A percentile compares a stretch with the other conserved stretches of the same genome.
phyloP scores from a whole-genome alignment of 2,888 invertebrate genomes.

The Netelia fuscicornis region DNA sequence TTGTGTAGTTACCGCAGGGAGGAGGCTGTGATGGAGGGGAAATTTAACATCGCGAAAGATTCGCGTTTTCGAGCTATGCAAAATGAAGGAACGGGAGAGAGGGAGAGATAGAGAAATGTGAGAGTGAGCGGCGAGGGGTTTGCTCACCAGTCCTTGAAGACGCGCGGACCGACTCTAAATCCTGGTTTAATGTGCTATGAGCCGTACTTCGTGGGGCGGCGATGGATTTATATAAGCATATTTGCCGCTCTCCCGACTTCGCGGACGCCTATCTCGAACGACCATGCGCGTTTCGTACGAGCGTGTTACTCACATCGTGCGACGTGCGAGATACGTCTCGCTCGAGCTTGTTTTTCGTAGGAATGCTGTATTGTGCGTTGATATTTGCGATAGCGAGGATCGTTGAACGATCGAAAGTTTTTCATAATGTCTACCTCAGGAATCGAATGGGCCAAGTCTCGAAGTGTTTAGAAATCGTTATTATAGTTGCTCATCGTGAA shows the following conservation, averaged over 20 bases:
- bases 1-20: too few relatives aligned
- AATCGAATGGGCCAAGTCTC: not conserved
- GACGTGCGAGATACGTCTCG: constrained; percentile 36
- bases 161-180: constrained; percentile 73
- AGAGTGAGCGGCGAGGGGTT: constrained; percentile 74
- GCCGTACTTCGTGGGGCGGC: constrained; percentile 52
- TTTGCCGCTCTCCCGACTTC: constrained; percentile 24
- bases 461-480: not conserved
- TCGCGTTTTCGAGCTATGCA: constrained; percentile 53
- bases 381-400: constrained; percentile 41
- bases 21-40: not conserved
- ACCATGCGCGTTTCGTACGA: not conserved
- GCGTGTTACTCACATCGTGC: constrained; percentile 48
- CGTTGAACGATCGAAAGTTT: constrained; percentile 45
- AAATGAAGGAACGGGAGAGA: constrained; percentile 2
- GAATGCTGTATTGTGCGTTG: constrained; percentile 37
- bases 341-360: constrained; percentile 12
- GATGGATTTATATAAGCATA: constrained; percentile 69
- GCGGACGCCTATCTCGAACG: not conserved
- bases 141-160: constrained; percentile 75
- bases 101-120: constrained; percentile 18
- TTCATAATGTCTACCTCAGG: too few relatives aligned
- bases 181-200: constrained; percentile 67
- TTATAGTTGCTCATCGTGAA: not conserved
- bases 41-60: constrained; percentile 1